Percentiles rank a stretch among this genome's conserved stretches.
These are phyloP conservation scores for Ophiodon elongatus DNA, from an alignment of 2,113 vertebrate species.

Conservation along the genomic window DNA sequence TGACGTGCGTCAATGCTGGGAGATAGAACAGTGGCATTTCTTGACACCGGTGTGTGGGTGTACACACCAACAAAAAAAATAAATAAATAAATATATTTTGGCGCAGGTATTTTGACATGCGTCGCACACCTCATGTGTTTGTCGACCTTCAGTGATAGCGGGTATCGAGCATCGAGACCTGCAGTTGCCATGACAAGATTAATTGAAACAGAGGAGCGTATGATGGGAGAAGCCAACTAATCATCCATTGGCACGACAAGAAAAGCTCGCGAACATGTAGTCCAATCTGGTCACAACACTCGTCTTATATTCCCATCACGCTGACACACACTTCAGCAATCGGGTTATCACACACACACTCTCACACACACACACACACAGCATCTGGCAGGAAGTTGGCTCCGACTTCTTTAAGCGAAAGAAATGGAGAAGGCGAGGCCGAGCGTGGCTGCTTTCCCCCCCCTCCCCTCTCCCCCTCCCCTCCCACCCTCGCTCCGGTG, in stretches of 20 bases:
- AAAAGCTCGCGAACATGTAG: background rate
- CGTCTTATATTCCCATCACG: background rate
- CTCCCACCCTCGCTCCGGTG: constrained; percentile 15
- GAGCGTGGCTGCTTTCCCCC: background rate
- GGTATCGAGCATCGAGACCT: background rate
- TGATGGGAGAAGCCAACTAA: background rate
- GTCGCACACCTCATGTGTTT: background rate
- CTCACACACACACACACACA: background rate
- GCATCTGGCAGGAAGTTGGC: background rate
- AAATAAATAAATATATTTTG: too few species aligned
- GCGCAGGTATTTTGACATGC: background rate
- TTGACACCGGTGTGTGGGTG: background rate
- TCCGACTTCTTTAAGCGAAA: background rate
- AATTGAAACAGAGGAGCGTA: too few species aligned
- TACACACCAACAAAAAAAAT: too few species aligned
- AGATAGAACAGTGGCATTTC: background rate
- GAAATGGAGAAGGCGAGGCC: background rate
- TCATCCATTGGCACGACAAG: background rate
- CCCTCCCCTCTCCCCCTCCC: too few species aligned
- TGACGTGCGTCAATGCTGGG: background rate
- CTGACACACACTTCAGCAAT: background rate
- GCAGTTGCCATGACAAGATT: background rate
- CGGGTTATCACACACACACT: background rate
- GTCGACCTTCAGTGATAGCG: background rate
- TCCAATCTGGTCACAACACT: background rate